These are phyloP conservation scores for Canis aureus DNA, from an alignment of 2,113 vertebrate genomes.

Conservation along the genomic window DNA sequence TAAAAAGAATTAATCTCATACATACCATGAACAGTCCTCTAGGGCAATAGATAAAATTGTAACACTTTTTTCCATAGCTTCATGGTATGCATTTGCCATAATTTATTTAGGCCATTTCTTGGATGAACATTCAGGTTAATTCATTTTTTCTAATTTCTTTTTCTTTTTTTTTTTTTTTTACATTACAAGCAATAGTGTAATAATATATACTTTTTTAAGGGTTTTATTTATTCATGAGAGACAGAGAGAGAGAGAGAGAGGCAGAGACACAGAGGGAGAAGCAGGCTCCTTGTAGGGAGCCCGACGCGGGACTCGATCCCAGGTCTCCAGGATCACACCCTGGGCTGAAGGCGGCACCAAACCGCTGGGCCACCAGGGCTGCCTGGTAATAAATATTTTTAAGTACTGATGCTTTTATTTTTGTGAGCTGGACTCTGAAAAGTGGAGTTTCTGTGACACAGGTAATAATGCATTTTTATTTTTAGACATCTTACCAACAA, in stretches of 20 bases:
- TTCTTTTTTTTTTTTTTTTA: not conserved
- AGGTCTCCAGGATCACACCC: too few species aligned
- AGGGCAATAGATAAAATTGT: not conserved
- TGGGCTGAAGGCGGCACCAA: too few species aligned
- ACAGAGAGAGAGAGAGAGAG: too few species aligned
- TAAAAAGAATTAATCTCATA: not conserved
- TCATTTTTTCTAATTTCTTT: not conserved
- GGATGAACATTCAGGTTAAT: not conserved
- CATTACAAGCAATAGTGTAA: not conserved
- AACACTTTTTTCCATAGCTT: not conserved
- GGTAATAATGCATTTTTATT: not conserved
- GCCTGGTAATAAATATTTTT: not conserved
- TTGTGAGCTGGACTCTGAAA: not conserved
- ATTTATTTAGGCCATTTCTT: not conserved
- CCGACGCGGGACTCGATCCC: too few species aligned
- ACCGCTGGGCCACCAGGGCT: too few species aligned
- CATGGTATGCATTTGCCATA: not conserved
- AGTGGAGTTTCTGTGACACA: not conserved
- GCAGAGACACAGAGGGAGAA: too few species aligned
- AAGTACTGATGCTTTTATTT: not conserved
- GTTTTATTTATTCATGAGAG: too few species aligned
- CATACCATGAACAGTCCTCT: not conserved
- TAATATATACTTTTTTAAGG: not conserved
- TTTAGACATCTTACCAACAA: not conserved
- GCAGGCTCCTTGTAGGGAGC: too few species aligned